Conservation (phyloP, 1,140 invertebrate genomes). For the Acyrthosiphon pisum region DNA sequence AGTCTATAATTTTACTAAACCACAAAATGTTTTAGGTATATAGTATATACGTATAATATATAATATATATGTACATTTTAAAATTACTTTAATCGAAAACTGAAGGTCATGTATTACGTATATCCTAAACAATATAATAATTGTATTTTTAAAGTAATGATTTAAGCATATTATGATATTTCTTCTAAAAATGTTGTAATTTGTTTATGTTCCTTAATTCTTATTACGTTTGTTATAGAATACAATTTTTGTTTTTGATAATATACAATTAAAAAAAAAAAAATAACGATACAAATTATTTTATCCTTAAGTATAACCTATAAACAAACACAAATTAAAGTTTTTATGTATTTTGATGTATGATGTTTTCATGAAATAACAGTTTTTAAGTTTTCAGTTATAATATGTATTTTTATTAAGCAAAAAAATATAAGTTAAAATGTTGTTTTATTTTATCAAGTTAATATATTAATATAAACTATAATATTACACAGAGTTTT, state of each 20-base stretch:
- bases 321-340: background rate
- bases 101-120: background rate
- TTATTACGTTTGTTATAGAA: background rate
- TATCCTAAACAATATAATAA: background rate
- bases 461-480: background rate
- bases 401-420: background rate
- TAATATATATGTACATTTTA: background rate
- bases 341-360: constrained; percentile 24
- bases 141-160: constrained; percentile 5
- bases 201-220: too few relatives aligned
- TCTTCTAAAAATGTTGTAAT: background rate
- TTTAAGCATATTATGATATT: background rate
- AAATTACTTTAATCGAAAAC: constrained; percentile 31
- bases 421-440: background rate
- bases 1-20: constrained; percentile 12
- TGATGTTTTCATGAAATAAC: background rate
- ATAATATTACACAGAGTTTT: background rate
- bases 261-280: background rate
- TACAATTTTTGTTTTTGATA: background rate
- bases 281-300: background rate
- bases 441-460: background rate
- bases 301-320: background rate
- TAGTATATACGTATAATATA: too few relatives aligned
- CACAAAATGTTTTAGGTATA: background rate
- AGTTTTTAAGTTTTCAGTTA: background rate